These are phyloP conservation scores for Phaethornis superciliosus DNA, from an alignment of 2,113 vertebrate genomes.

Conservation along the genomic window DNA sequence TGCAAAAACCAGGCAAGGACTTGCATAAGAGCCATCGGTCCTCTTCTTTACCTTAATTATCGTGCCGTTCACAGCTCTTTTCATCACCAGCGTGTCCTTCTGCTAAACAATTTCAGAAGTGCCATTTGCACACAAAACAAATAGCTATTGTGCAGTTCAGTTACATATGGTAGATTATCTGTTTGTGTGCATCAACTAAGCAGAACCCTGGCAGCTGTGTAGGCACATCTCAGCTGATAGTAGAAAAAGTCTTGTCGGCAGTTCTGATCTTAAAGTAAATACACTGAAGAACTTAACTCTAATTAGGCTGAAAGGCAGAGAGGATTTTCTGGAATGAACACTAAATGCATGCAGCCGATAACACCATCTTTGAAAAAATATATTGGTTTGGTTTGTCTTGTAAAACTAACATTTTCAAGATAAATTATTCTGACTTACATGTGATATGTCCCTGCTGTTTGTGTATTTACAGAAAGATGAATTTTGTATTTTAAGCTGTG, in stretches of 20 bases:
- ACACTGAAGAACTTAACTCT: constrained; percentile 25
- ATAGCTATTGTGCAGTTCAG: not conserved
- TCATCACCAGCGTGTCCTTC: not conserved
- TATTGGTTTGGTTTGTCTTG: not conserved
- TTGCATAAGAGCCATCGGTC: not conserved
- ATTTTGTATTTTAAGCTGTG: constrained; percentile 14
- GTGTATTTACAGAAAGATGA: not conserved
- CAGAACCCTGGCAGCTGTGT: constrained; percentile 23
- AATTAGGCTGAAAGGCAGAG: constrained; percentile 27
- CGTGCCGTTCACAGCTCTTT: not conserved
- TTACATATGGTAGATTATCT: not conserved
- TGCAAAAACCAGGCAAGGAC: not conserved
- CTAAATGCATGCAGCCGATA: not conserved
- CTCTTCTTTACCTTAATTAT: not conserved
- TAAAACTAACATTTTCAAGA: not conserved
- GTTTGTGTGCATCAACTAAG: constrained; percentile 1
- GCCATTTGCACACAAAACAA: not conserved
- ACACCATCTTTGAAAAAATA: not conserved
- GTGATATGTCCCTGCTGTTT: rapidly evolving
- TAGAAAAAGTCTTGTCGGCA: not conserved
- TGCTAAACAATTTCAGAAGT: not conserved
- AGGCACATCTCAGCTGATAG: constrained; percentile 8
- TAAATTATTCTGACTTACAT: not conserved
- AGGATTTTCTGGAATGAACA: not conserved
- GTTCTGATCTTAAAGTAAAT: constrained; percentile 45